Evolutionary conservation across 2,888 invertebrate species (phyloP), one percentile per base, ranked within the genome.

Genomic region (Brachypalpus laphriformis): DNA sequence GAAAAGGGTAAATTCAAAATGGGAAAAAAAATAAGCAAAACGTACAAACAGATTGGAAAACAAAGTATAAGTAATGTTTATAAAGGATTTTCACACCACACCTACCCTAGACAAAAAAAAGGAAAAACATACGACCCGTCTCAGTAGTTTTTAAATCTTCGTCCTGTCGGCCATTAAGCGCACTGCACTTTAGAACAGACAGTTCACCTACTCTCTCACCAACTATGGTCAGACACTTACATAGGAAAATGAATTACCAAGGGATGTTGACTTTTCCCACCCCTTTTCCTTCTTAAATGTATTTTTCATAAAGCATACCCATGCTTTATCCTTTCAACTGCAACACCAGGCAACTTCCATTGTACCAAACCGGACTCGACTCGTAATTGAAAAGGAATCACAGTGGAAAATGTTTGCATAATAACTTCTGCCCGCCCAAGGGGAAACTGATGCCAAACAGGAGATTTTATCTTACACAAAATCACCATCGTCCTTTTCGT

Each of bases 371-470:
- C 9, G 20, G 25, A 40, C 51, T 28, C 31, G 56, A n/a, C n/a
- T n/a, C 68, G 78, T 83, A 83, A 83, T 83, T 83, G 83, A 83
- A 83, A 80, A 83, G 56, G 68, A 78, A 83, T 83, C 83, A 75
- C 80, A 70, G 82, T 68, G 82, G 40, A 66, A 77, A 76, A 63
- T 77, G 66, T 82, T 71, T 68, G 72, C 74, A 83, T 75, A 83
- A 78, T 83, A 78, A 74, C 74, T 68, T 63, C 45, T 74, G 72
- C 54, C 47, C 61, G 25, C 63, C 66, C 61, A 68, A 63, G 72
- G 47, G 61, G 56, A 78, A 68, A 63, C 75, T 66, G 76, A 76
- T 71, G 68, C 63, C 56, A 57, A 72, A 40, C 56, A 40, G 49
- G 68, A 68, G 78, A 82, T 82, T 65, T 51, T 57, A 80, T 83